These are phyloP conservation scores for Hapalemur alaotrensis DNA, from an alignment of 2,797 vertebrate species.

Conservation along the genomic window DNA sequence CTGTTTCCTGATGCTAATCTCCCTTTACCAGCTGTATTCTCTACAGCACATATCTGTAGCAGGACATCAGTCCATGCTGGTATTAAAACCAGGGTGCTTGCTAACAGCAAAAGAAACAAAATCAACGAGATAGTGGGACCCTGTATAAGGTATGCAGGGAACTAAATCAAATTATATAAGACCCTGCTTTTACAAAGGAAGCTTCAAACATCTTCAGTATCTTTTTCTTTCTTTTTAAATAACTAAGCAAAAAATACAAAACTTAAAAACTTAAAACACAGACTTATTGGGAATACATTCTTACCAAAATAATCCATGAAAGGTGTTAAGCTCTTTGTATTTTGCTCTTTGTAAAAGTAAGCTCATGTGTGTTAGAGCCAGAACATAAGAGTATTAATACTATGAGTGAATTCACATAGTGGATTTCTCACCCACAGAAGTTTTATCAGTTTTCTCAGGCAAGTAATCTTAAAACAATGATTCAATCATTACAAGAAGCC, in stretches of 20 bases:
- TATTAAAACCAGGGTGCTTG: neutral
- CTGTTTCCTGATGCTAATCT: neutral
- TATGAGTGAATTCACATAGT: neutral
- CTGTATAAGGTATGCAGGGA: neutral
- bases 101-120: constrained; percentile 1
- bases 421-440: neutral
- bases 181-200: neutral
- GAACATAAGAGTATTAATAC: neutral
- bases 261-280: neutral
- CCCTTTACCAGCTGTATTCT: neutral
- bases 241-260: neutral
- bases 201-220: neutral
- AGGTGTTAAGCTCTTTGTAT: neutral
- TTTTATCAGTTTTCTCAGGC: constrained; percentile 6
- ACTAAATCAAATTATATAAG: neutral
- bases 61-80: neutral
- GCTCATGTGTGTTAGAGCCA: neutral
- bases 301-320: neutral
- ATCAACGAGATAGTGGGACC: neutral
- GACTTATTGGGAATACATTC: neutral
- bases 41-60: neutral
- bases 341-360: constrained; percentile 13
- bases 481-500: neutral
- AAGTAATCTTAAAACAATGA: neutral
- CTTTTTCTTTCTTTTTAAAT: neutral